Evolutionary conservation across 2,888 invertebrate genomes (phyloP), one percentile per base, ranked within the genome.

Genomic region (Caradrina clavipalpis): DNA sequence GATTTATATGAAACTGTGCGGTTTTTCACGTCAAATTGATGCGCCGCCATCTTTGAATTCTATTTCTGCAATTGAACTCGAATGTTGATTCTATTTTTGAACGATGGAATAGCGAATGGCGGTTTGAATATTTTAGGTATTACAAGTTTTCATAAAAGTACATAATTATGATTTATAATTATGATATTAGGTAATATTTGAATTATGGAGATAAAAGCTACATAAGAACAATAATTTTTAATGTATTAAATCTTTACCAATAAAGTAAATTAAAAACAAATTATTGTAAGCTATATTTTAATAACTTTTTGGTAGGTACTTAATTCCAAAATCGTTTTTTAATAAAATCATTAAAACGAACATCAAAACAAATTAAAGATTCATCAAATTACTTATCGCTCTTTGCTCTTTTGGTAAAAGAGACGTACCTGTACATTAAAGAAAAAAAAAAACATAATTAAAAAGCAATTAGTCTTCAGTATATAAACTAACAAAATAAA

Each of bases 1-100:
- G 74, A 80, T 78, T 80, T 83, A 78, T 39, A 69, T 65, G 55
- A 55, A 65, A 75, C 66, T 49, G 60, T 57, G 69, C 60, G 73
- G 81, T 72, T 61, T 57, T 81, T 47, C 60, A 64, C 56, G 65
- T 78, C 68, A 64, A 61, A 65, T 57, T 69, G 57, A 75, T 35
- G 67, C 6, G 11, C 22, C 11, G 31, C 55, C 56, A 57, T 53
- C 49, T 55, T 80, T 80, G 45, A 59, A 54, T 61, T 60, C 26
- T 19, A 22, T 69, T 70, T 54, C 8, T 69, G 26, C 50, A 55
- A 51, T 74, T 61, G 7, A 61, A 53, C 19, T 53, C 21, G 42
- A 49, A 50, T 15, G 19, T 17, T 59, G 13, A 35, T 54, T 26
- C 17, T 8, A 31, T 26, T 26, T 54, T 31, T 54, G 26, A 31